A percentile compares a stretch with the other conserved stretches of the same genome.
Evolutionary conservation across 2,797 vertebrate species (phyloP).

Genomic region (Anguilla anguilla): DNA sequence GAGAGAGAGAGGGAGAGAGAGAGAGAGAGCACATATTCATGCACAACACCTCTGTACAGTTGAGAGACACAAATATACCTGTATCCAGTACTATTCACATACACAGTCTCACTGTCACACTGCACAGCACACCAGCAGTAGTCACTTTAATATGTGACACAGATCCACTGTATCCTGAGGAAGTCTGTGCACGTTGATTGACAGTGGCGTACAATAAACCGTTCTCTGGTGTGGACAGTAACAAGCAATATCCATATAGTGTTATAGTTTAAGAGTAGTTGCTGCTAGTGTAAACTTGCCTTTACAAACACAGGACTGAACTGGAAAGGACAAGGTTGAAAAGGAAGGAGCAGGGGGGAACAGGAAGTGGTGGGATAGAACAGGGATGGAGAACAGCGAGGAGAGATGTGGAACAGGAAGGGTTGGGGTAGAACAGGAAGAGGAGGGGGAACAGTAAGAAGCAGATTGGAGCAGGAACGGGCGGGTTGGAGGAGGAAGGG

Average conservation of each 20-base stretch:
- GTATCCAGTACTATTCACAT: not conserved
- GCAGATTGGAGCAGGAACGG: not conserved
- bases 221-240: not conserved
- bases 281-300: not conserved
- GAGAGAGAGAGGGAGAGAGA: not conserved
- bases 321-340: not conserved
- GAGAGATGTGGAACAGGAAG: not conserved
- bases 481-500: not conserved
- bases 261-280: not conserved
- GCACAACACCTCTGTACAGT: not conserved
- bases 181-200: not conserved
- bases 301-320: not conserved
- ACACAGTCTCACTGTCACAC: not conserved
- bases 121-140: not conserved
- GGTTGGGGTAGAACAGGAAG: not conserved
- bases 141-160: not conserved
- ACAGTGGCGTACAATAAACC: not conserved
- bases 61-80: not conserved
- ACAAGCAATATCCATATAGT: not conserved
- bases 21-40: not conserved
- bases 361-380: not conserved
- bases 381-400: too few species aligned
- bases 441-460: not conserved
- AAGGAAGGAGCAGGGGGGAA: too few species aligned
- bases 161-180: not conserved